Conservation (phyloP, 2,888 invertebrate genomes). For the Myopa testacea region DNA sequence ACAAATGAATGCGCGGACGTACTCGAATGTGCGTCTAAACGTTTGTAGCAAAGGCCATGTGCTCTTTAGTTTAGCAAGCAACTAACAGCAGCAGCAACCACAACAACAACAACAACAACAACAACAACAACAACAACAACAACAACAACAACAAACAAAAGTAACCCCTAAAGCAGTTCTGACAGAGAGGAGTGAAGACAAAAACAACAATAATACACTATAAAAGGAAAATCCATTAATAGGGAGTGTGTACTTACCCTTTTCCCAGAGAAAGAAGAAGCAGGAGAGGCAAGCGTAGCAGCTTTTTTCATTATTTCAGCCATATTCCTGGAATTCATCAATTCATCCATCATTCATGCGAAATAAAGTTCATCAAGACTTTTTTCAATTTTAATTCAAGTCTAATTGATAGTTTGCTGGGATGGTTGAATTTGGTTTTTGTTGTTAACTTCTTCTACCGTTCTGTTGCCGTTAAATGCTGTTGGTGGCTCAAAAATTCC, state of each 20-base stretch:
- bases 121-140: not conserved
- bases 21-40: conserved; percentile 2
- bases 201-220: conserved; percentile 5
- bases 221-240: not conserved
- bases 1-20: conserved; percentile 9
- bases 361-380: too few relatives aligned
- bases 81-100: not conserved
- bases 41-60: conserved; percentile 13
- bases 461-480: too few relatives aligned
- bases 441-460: too few relatives aligned
- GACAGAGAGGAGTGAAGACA: not conserved
- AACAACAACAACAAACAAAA: conserved; percentile 14
- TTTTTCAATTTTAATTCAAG: not conserved
- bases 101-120: not conserved
- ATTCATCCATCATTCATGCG: too few relatives aligned
- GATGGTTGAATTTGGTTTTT: too few relatives aligned
- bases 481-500: not conserved
- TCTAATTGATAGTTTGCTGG: not conserved
- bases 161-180: conserved; percentile 22
- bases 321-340: not conserved
- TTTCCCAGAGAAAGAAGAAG: conserved; percentile 1
- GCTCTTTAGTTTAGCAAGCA: not conserved
- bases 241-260: conserved; percentile 16
- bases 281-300: not conserved
- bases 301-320: not conserved